phyloP scores from a whole-genome alignment of 2,888 invertebrate species.

The Leucoptera coffeella region DNA sequence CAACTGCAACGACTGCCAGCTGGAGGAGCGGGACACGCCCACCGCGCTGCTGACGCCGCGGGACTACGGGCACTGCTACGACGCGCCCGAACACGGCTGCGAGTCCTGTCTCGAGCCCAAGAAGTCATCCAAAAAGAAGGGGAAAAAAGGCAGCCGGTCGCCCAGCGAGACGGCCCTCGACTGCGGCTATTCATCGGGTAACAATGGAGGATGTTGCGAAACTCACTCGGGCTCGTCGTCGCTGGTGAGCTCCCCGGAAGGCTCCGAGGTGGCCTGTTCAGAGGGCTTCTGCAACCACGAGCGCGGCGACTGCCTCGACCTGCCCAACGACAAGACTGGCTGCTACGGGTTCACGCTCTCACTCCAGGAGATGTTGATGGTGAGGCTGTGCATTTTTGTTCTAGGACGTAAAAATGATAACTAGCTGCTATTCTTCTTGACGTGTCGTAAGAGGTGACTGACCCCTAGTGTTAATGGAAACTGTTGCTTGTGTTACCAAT shows the following conservation, averaged over 20 bases:
- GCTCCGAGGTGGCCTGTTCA: constrained; percentile 84
- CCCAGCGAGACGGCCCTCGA: constrained; percentile 71
- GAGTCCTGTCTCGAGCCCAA: constrained; percentile 45
- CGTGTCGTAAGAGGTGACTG: no score
- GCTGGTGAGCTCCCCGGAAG: constrained; percentile 79
- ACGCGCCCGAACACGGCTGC: constrained; percentile 24
- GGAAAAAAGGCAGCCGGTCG: constrained; percentile 52
- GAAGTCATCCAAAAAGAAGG: constrained; percentile 23
- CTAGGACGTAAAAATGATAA: no score
- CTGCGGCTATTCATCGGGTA: constrained; percentile 77
- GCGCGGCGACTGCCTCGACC: constrained; percentile 38
- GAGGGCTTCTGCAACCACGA: constrained; percentile 84
- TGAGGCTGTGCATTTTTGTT: no score
- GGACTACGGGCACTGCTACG: constrained; percentile 25
- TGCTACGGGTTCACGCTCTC: constrained; percentile 55
- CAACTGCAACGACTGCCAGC: constrained; percentile 38
- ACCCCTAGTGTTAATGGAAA: no score
- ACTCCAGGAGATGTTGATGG: constrained; percentile 75
- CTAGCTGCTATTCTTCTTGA: no score
- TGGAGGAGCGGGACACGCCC: constrained; percentile 36
- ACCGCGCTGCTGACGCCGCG: constrained; percentile 30
- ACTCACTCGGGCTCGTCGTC: constrained; percentile 68
- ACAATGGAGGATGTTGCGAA: constrained; percentile 65
- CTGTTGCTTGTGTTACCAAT: no score
- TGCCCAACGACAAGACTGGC: constrained; percentile 24